Evolutionary conservation across 2,113 vertebrate genomes (phyloP), one percentile per base, ranked within the genome.

Genomic region (Leptocoma aspasia): DNA sequence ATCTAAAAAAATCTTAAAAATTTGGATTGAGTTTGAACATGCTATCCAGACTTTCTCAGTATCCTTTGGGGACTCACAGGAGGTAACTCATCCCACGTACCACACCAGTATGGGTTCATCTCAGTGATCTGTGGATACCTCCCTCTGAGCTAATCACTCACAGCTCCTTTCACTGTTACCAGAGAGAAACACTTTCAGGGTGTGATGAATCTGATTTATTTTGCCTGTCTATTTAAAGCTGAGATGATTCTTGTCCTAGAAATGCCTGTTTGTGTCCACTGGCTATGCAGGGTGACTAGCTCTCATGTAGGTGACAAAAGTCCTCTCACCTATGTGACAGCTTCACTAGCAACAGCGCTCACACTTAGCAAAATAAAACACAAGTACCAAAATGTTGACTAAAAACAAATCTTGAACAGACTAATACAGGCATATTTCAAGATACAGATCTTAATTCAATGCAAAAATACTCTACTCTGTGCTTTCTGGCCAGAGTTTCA

Each of bases 161-260:
- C 47, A 66, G 41, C 37, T 76, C 49, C 49, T 57, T 68, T 92
- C 52, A 11, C 28, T 27, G 39, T 20, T 78, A 69, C 76, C 61
- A 65, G 53, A 52, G 20, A 56, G 35, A 93, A 96, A 92, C 44
- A 49, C 30, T 86, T 84, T 3, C 3, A 77, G 63, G 39, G 68
- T 73, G 56, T 8, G 6, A 91, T 83, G 83, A 84, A 86, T 66
- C 64, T 83, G 54, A 77, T 86, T 83, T 95, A 53, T 75, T 87
- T 93, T 90, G 60, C 60, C 76, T 44, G 22, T 59, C 76, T 95
- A 64, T 89, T 89, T 94, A 83, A 89, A 86, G 39, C 42, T 66
- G 33, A 86, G 82, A 90, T 82, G 30, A 93, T 39, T 93, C 31
- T 44, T 84, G 83, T 59, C 95, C 92, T 84, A 90, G 76, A 96